Conservation (phyloP, 2,888 invertebrate genomes). For the Oegoconia quadripuncta region DNA sequence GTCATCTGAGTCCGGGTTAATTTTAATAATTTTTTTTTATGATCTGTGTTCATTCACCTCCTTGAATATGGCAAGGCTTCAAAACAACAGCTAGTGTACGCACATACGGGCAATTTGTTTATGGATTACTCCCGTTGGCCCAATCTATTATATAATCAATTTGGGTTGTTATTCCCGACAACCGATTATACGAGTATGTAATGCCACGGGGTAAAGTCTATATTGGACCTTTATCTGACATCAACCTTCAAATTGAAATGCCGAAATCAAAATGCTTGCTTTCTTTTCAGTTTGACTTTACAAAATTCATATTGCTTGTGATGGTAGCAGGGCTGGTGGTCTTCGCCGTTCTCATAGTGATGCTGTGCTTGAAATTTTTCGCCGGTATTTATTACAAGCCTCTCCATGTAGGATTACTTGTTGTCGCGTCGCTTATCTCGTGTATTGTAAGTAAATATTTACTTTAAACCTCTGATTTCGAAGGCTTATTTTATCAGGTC, state of each 20-base stretch:
- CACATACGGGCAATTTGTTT: too few species aligned
- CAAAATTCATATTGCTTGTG: constrained; percentile 33
- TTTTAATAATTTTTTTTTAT: too few species aligned
- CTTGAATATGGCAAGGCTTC: too few species aligned
- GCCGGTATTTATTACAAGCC: constrained; percentile 19
- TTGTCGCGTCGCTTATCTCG: constrained; percentile 27
- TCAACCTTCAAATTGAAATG: background rate
- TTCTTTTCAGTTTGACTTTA: constrained; percentile 46
- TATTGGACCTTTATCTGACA: too few species aligned
- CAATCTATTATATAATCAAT: too few species aligned
- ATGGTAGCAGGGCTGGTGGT: constrained; percentile 27
- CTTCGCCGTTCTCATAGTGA: constrained; percentile 14
- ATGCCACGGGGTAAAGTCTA: too few species aligned
- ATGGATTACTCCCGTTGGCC: too few species aligned
- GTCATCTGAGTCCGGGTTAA: too few species aligned
- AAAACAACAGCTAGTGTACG: too few species aligned
- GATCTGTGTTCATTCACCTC: too few species aligned
- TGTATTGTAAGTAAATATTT: constrained; percentile 35
- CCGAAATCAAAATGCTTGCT: background rate
- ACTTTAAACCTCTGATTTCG: background rate
- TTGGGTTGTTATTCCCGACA: too few species aligned
- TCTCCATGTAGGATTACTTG: constrained; percentile 23
- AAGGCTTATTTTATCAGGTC: background rate
- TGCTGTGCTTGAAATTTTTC: constrained; percentile 17
- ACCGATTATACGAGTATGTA: too few species aligned